These are phyloP conservation scores for Promerops cafer DNA, from an alignment of 2,113 vertebrate genomes.

Conservation along the genomic window DNA sequence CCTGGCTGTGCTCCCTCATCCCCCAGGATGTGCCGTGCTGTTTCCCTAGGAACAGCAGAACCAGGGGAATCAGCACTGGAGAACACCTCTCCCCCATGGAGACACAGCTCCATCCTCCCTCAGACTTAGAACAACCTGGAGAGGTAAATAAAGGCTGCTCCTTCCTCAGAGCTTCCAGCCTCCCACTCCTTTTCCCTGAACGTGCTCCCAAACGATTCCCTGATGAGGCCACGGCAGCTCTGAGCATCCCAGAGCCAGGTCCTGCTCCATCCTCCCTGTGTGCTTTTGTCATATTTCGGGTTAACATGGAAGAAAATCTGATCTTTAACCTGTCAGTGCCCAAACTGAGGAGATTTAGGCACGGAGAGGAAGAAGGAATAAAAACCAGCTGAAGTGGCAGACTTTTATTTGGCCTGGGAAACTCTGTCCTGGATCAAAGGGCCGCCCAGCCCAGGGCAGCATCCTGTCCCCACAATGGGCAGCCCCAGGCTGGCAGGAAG, in stretches of 20 bases:
- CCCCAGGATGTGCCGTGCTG: not conserved
- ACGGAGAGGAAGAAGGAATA: not conserved
- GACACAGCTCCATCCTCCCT: not conserved
- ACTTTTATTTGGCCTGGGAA: not conserved
- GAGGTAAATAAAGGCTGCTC: not conserved
- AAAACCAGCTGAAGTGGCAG: not conserved
- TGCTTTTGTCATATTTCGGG: rapidly evolving
- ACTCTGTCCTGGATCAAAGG: conserved; percentile 20
- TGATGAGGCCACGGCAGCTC: not conserved
- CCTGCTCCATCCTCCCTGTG: not conserved
- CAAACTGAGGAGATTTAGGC: not conserved
- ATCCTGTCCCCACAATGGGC: conserved; percentile 30
- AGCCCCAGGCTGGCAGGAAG: not conserved
- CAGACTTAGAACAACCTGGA: not conserved
- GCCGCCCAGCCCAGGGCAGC: not conserved
- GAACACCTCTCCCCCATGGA: not conserved
- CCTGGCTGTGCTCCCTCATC: not conserved
- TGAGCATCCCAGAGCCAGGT: not conserved
- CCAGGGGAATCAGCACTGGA: not conserved
- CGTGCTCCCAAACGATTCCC: not conserved
- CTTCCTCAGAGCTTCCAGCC: not conserved
- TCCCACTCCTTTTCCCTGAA: not conserved
- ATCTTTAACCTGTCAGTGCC: not conserved
- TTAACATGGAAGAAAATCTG: not conserved
- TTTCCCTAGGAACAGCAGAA: not conserved